Evolutionary conservation across 2,113 vertebrate species (phyloP), one percentile per base, ranked within the genome.

Genomic region (Periophthalmus modestus): DNA sequence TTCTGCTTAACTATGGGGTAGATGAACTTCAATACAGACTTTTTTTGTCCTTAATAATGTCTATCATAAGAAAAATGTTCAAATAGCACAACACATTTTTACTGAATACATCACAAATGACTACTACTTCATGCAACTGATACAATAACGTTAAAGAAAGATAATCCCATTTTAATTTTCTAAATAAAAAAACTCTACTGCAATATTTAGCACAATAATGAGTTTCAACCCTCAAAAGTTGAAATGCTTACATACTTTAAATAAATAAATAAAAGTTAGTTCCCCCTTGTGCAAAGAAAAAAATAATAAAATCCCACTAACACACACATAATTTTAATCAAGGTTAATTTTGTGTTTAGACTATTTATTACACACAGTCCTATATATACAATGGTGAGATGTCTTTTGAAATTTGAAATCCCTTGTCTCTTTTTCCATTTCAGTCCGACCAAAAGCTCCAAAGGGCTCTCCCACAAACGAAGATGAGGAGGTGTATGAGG

Each of bases 401-500:
- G 19, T n/a, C 18, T n/a, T n/a, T n/a, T 54, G 18, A n/a, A 54
- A 9, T 5, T 19, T 54, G 52, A 21, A 58, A 24, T 58, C 5
- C 11, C 23, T 12, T 57, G 3, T 57, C 0, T 5, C 43, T 21
- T 46, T 59, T 58, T 65, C 63, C 14, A 73, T 73, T 67, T 24
- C 82, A 95, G 94, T 85, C 46, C 89, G 81, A 72, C 77, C 71
- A 0, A 84, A 79, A 52, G 87, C 75, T 0, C 87, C 48, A 2
- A 92, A 89, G 66, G 85, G 89, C 16, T 82, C 80, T 18, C 78
- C 52, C 0, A 14, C 71, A 9, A 82, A 90, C 19, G 94, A 94
- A 50, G 95, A 95, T 7, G 91, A 92, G 0, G 75, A 80, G 0
- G 91, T 94, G 16, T 97, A 95, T 63, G 96, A 96, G 33, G 92